Evolutionary conservation across 2,888 invertebrate genomes (phyloP).

Genomic region (Macrosoma leucophasiata): DNA sequence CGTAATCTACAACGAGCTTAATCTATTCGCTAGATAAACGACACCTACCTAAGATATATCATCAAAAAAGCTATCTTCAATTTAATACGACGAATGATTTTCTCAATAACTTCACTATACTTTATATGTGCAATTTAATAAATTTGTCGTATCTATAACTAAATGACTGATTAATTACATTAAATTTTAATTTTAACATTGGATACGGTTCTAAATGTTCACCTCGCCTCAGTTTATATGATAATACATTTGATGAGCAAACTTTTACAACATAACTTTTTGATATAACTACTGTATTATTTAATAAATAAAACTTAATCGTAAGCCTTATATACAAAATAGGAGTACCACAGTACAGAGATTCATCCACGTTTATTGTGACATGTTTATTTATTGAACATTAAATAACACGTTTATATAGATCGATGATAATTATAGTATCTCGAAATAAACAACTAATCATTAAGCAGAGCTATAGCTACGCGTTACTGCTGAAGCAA

Average conservation of each 20-base stretch:
- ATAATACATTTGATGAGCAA: conserved; percentile 25
- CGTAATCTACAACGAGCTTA: too few species aligned
- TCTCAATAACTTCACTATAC: conserved; percentile 8
- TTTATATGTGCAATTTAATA: conserved; percentile 45
- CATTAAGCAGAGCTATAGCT: too few species aligned
- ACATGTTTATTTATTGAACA: conserved; percentile 39
- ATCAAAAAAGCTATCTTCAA: conserved; percentile 7
- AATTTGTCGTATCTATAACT: conserved; percentile 35
- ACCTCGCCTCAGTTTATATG: conserved; percentile 39
- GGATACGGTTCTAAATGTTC: conserved; percentile 48
- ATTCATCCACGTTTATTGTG: conserved; percentile 48
- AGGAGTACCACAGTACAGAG: conserved; percentile 47
- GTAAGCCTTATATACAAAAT: conserved; percentile 51
- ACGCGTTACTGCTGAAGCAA: too few species aligned
- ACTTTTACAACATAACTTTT: conserved; percentile 10
- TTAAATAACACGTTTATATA: conserved; percentile 13
- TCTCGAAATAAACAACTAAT: too few species aligned
- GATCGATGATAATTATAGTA: too few species aligned
- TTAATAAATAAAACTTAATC: conserved; percentile 51
- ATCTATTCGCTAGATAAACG: conserved; percentile 20
- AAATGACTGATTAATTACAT: conserved; percentile 44
- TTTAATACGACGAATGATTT: conserved; percentile 11
- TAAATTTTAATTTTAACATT: conserved; percentile 45
- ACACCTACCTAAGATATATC: conserved; percentile 11
- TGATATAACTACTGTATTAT: conserved; percentile 40